These are phyloP conservation scores for Lineus longissimus DNA, from an alignment of 1,140 invertebrate genomes.

Conservation along the genomic window DNA sequence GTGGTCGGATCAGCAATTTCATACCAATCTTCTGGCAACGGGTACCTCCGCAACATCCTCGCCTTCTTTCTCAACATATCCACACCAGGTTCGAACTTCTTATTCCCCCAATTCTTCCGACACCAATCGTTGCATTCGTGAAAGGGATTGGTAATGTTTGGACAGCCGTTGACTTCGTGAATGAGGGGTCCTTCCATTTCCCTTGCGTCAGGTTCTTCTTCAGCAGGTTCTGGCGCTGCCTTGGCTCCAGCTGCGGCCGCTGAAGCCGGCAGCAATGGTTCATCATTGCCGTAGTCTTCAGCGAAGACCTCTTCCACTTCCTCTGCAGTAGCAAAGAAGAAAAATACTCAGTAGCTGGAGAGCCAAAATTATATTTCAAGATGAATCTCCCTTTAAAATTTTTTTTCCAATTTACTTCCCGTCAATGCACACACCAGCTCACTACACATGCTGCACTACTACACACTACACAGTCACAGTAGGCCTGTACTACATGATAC, in stretches of 20 bases:
- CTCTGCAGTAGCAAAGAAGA: slow-evolving; percentile 34
- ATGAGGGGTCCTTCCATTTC: slow-evolving; percentile 8
- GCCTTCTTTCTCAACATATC: slow-evolving; percentile 36
- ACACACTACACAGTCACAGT: too few relatives aligned
- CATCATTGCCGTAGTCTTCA: slow-evolving; percentile 49
- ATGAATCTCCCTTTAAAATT: background rate
- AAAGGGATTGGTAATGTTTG: slow-evolving; percentile 93
- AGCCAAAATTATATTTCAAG: background rate
- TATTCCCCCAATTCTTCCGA: slow-evolving; percentile 77
- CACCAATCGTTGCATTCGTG: slow-evolving; percentile 90
- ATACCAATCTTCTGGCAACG: slow-evolving; percentile 86
- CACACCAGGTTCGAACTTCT: slow-evolving; percentile 57
- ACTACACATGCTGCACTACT: background rate
- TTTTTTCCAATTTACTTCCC: background rate
- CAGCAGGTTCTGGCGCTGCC: background rate
- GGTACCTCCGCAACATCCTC: slow-evolving; percentile 80
- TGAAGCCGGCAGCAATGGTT: slow-evolving; percentile 30
- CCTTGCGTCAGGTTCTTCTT: slow-evolving; percentile 14
- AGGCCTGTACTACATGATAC: too few relatives aligned
- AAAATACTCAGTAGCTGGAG: slow-evolving; percentile 13
- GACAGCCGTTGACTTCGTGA: slow-evolving; percentile 68
- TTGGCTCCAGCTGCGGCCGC: background rate
- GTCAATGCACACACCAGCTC: background rate
- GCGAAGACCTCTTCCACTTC: slow-evolving; percentile 59
- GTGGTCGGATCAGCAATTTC: slow-evolving; percentile 87